Evolutionary conservation across 1,140 invertebrate species (phyloP).

Genomic region (Zaprionus ghesquierei): DNA sequence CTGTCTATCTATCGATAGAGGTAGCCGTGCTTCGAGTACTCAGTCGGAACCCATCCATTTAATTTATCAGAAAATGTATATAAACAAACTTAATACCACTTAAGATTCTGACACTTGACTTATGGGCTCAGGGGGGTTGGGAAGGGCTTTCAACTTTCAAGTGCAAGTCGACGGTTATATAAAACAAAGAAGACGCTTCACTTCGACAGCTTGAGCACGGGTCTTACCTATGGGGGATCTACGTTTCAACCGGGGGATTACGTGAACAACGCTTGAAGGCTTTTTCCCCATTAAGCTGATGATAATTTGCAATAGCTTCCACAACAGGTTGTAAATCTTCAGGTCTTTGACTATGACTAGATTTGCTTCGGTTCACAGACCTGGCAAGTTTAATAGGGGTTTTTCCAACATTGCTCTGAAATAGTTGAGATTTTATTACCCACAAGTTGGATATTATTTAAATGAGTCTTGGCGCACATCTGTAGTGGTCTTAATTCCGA

Average conservation of each 20-base stretch:
- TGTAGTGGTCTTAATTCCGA: background rate
- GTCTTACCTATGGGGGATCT: background rate
- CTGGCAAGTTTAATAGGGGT: background rate
- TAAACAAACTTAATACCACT: conserved; percentile 67
- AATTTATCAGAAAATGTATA: conserved; percentile 59
- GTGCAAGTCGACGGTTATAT: conserved; percentile 36
- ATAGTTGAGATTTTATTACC: background rate
- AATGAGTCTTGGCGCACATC: background rate
- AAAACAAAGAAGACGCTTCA: conserved; percentile 17
- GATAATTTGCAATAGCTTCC: background rate
- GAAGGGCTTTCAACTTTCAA: conserved; percentile 26
- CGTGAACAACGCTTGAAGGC: background rate
- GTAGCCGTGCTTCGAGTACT: conserved; percentile 14
- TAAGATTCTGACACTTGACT: conserved; percentile 64
- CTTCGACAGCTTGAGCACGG: background rate
- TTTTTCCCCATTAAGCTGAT: background rate
- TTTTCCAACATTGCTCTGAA: background rate
- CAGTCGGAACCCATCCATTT: conserved; percentile 58
- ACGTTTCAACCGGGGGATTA: background rate
- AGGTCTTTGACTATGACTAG: background rate
- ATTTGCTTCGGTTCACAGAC: background rate
- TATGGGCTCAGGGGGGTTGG: conserved; percentile 28
- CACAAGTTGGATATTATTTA: background rate
- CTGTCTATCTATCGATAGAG: conserved; percentile 12
- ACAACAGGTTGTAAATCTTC: background rate